Evolutionary conservation across 2,797 vertebrate genomes (phyloP), one percentile per base, ranked within the genome.

Genomic region (Molossus molossus): DNA sequence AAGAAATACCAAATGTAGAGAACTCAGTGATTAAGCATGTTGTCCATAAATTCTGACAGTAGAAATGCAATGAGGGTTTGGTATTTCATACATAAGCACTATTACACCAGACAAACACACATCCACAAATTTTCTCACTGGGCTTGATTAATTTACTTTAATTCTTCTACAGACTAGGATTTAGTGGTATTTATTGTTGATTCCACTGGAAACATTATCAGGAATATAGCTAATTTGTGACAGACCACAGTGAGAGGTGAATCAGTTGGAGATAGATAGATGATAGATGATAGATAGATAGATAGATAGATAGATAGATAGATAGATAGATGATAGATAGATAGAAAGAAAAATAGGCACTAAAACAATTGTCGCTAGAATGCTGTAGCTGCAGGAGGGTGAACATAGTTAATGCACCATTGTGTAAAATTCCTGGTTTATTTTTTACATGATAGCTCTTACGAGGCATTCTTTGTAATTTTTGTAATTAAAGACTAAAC

Each of bases 1-100:
- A 29, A 9, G 97, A 98, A 98, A 97, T 82, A 11, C 2, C 76
- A 96, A 97, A 96, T 94, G 62, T 87, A 97, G 95, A 96, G 95
- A 98, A 97, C 62, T 89, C 25, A 73, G 86, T 98, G 98, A 99
- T 98, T 98, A 98, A 98, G 97, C 90, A 58, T 95, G 95, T 97
- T 97, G 94, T 96, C 97, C 97, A 98, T 98, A 97, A 87, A 96
- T 97, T 97, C 90, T 98, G 98, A 98, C 98, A 98, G 97, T 88
- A 94, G 89, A 87, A 92, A 95, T 97, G 95, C 97, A 97, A 88
- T 96, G 94, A 98, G 96, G 98, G 96, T 95, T 93, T 92, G 96
- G 96, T 97, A 91, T 97, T 97, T 98, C 94, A 97, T 97, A 98
- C 91, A 97, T 91, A 98, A 97, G 96, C 93, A 96, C 95, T 97